A percentile compares a stretch with the other conserved stretches of the same genome.
Evolutionary conservation across 2,888 invertebrate species (phyloP).

Genomic region (Tetranychus truncatus): DNA sequence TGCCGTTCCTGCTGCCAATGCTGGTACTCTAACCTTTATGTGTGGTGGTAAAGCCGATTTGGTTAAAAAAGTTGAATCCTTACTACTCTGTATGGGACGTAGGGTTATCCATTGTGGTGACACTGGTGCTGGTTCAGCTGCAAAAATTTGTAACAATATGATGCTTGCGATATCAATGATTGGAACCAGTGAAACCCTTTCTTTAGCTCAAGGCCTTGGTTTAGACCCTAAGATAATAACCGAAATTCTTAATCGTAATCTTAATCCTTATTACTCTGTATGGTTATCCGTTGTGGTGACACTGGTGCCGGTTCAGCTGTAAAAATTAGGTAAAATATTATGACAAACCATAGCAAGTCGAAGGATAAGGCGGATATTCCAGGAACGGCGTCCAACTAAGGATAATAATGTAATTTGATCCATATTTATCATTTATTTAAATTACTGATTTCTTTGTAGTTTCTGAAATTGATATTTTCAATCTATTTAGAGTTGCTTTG

Average conservation of each 20-base stretch:
- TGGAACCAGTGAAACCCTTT: slow-evolving; percentile 84
- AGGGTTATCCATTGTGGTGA: slow-evolving; percentile 77
- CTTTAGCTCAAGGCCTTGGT: too few relatives aligned
- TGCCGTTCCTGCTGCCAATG: slow-evolving; percentile 78
- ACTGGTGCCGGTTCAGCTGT: too few relatives aligned
- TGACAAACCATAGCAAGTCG: slow-evolving; percentile 79
- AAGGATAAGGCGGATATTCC: slow-evolving; percentile 68
- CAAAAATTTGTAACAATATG: slow-evolving; percentile 93
- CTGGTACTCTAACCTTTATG: slow-evolving; percentile 89
- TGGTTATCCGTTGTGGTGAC: too few relatives aligned
- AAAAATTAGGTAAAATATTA: too few relatives aligned
- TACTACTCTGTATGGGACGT: slow-evolving; percentile 57
- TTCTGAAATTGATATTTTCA: slow-evolving; percentile 7
- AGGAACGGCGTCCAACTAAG: slow-evolving; percentile 59
- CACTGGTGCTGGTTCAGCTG: slow-evolving; percentile 78
- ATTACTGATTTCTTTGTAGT: not conserved
- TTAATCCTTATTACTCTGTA: too few relatives aligned
- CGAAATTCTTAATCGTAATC: too few relatives aligned
- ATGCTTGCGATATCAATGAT: slow-evolving; percentile 89
- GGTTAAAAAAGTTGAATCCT: slow-evolving; percentile 45
- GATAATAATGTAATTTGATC: slow-evolving; percentile 62
- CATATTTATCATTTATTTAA: not conserved
- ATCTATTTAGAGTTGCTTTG: slow-evolving; percentile 53
- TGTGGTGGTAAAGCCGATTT: slow-evolving; percentile 56
- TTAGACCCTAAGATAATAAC: too few relatives aligned